These are phyloP conservation scores for Peromyscus maniculatus DNA, from an alignment of 2,113 vertebrate species.

Conservation along the genomic window DNA sequence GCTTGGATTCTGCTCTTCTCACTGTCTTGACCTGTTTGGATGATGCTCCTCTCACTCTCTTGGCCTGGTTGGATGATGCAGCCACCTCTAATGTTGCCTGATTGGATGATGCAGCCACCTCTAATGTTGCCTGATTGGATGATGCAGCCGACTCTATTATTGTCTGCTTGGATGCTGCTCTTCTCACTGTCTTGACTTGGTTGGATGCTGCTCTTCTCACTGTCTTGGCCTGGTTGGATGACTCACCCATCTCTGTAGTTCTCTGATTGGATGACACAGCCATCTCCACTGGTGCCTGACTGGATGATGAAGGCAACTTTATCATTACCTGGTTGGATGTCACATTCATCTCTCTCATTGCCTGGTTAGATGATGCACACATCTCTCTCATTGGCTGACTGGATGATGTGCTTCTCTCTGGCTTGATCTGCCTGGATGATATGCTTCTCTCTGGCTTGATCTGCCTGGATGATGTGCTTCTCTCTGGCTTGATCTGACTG, in stretches of 20 bases:
- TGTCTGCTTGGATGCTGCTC: neutral
- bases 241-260: accelerated
- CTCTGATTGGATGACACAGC: neutral
- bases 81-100: too few species aligned
- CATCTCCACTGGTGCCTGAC: neutral
- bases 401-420: neutral
- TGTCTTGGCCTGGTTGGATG: neutral
- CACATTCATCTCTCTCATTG: accelerated
- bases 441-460: accelerated
- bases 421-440: too few species aligned
- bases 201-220: neutral
- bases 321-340: neutral
- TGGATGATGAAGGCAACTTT: neutral
- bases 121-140: neutral
- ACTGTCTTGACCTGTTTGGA: too few species aligned
- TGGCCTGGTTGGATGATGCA: neutral
- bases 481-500: neutral
- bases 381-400: neutral
- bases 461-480: neutral
- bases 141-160: neutral
- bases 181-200: neutral
- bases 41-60: neutral
- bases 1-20: too few species aligned
- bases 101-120: too few species aligned
- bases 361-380: too few species aligned